A percentile compares a stretch with the other conserved stretches of the same genome.
Evolutionary conservation across 2,888 invertebrate species (phyloP).

Genomic region (Drosophila quinaria): DNA sequence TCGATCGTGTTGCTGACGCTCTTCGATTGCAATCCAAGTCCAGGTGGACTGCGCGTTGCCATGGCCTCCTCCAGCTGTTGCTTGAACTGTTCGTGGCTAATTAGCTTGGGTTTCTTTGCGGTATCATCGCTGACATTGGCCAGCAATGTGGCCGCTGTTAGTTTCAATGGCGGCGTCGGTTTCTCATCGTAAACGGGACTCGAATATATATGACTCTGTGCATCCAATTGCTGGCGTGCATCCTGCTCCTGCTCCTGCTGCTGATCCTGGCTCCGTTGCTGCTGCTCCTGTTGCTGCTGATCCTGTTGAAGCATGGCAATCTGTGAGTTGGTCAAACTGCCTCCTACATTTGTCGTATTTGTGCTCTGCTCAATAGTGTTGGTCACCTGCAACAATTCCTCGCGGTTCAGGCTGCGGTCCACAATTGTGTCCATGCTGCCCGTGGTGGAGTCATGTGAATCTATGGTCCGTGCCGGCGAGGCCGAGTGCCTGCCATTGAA

Average conservation of each 20-base stretch:
- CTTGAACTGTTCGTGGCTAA: constrained; percentile 83
- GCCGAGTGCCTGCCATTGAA: constrained; percentile 81
- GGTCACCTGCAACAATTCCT: constrained; percentile 76
- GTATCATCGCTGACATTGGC: constrained; percentile 45
- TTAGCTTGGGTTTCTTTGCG: constrained; percentile 75
- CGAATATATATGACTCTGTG: constrained; percentile 85
- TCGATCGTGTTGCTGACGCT: constrained; percentile 73
- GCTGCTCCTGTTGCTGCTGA: constrained; percentile 14
- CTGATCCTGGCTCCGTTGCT: constrained; percentile 27
- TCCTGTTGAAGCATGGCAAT: constrained; percentile 78
- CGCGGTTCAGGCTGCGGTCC: constrained; percentile 77
- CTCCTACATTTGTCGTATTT: constrained; percentile 77
- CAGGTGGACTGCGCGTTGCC: constrained; percentile 54
- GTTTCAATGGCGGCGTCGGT: constrained; percentile 69
- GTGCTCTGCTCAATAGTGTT: constrained; percentile 79
- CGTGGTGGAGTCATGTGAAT: constrained; percentile 84
- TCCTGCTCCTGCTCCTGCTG: constrained; percentile 43
- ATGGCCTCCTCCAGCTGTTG: constrained; percentile 79
- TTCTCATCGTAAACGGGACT: constrained; percentile 84
- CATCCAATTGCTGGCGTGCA: constrained; percentile 68
- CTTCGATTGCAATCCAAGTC: constrained; percentile 30
- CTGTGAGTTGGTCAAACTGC: constrained; percentile 84
- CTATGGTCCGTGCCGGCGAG: constrained; percentile 85
- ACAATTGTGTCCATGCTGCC: constrained; percentile 85
- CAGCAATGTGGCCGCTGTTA: constrained; percentile 69